phyloP scores from a whole-genome alignment of 2,797 vertebrate genomes.

The Centropyge bicolor region DNA sequence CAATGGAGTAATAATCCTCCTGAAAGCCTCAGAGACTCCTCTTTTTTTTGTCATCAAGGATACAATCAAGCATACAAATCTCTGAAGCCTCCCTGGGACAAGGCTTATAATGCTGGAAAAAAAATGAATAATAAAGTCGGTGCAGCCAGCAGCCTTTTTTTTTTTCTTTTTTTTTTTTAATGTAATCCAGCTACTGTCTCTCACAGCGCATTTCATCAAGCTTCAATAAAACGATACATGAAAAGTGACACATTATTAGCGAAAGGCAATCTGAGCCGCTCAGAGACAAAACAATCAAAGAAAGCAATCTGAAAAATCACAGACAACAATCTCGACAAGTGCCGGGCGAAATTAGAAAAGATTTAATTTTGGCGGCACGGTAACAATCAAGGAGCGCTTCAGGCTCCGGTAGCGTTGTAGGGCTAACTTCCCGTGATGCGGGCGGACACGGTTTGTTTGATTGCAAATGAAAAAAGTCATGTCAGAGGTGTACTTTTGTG shows the following conservation, averaged over 20 bases:
- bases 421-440: constrained; percentile 63
- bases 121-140: constrained; percentile 67
- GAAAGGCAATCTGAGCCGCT: constrained; percentile 71
- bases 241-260: constrained; percentile 81
- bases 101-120: constrained; percentile 48
- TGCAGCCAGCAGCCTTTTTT: constrained; percentile 63
- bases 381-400: constrained; percentile 69
- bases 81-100: constrained; percentile 59
- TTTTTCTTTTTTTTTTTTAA: constrained; percentile 74
- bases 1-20: constrained; percentile 68
- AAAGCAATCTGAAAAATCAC: constrained; percentile 80
- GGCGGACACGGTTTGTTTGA: constrained; percentile 78
- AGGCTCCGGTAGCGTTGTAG: constrained; percentile 66
- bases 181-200: constrained; percentile 75
- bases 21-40: constrained; percentile 58
- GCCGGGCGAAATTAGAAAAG: constrained; percentile 77
- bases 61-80: constrained; percentile 72
- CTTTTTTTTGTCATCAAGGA: constrained; percentile 65
- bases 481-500: constrained; percentile 76
- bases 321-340: constrained; percentile 77
- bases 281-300: constrained; percentile 81
- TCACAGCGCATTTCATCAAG: constrained; percentile 76
- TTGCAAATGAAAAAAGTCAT: constrained; percentile 79
- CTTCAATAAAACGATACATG: constrained; percentile 77
- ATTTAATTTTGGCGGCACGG: constrained; percentile 75